Evolutionary conservation across 2,797 vertebrate genomes (phyloP).

Genomic region (Craterocephalus amniculus): DNA sequence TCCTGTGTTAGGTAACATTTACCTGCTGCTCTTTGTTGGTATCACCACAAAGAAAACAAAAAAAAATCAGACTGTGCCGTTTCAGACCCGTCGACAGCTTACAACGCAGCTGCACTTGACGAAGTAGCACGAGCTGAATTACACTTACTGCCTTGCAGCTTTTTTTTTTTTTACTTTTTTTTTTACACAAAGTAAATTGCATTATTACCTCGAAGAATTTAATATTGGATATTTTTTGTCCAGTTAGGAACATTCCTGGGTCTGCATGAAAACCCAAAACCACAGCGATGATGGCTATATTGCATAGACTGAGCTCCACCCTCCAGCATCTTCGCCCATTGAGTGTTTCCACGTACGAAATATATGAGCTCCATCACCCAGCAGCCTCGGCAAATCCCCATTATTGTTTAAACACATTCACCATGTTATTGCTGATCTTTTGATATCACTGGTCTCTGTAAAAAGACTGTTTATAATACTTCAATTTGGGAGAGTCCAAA

Average conservation of each 20-base stretch:
- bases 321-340: constrained; percentile 39
- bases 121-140: constrained; percentile 36
- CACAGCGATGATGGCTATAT: constrained; percentile 49
- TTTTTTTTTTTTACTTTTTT: constrained; percentile 6
- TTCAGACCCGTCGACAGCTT: constrained; percentile 66
- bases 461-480: constrained; percentile 83
- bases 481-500: constrained; percentile 83
- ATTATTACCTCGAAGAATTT: constrained; percentile 42
- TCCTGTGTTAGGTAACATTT: constrained; percentile 63
- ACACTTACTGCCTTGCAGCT: constrained; percentile 30
- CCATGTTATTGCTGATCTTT: constrained; percentile 76
- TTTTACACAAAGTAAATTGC: constrained; percentile 38
- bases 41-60: constrained; percentile 46
- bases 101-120: constrained; percentile 37
- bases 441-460: constrained; percentile 72
- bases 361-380: constrained; percentile 53
- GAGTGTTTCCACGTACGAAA: constrained; percentile 50
- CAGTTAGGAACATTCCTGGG: constrained; percentile 34
- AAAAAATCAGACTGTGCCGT: constrained; percentile 34
- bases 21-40: constrained; percentile 55
- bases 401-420: constrained; percentile 73
- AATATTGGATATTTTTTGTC: constrained; percentile 54
- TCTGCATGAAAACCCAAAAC: constrained; percentile 38
- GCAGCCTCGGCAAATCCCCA: constrained; percentile 49
- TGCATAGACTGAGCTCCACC: constrained; percentile 19